Base-by-base conservation (phyloP, 2,113 vertebrate genomes). In the Orthonyx spaldingii region DNA sequence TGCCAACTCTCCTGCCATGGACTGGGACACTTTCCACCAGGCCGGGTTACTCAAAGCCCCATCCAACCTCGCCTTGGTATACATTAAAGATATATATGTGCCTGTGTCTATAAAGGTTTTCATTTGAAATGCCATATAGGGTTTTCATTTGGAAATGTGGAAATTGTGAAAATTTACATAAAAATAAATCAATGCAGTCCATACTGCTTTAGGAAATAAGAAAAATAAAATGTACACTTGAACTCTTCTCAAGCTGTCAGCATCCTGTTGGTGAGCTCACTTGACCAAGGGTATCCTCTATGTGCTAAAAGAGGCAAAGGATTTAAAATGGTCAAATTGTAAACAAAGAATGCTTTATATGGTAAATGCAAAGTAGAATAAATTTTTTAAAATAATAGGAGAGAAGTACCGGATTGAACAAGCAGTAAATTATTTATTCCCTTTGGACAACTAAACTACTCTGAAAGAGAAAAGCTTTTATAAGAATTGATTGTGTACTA, bases 391-490 rank as follows among this genome's bases (percentile, higher is more conserved):
- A 97, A 96, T 97, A 97, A 96, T 94, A 94, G 90, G 63, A 90
- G 72, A 95, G 94, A 97, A 97, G 81, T 93, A 91, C 92, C 65
- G 87, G 81, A 82, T 96, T 97, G 96, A 97, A 96, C 90, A 94
- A 96, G 95, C 81, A 84, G 94, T 98, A 97, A 97, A 97, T 98
- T 97, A 98, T 97, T 97, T 97, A 97, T 97, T 97, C 93, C 95
- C 95, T 84, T 94, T 96, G 95, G 97, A 98, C 96, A 97, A 80
- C 94, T 96, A 97, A 96, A 96, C 92, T 96, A 82, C 69, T 76
- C 90, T 77, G 93, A 96, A 98, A 96, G 94, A 94, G 96, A 96
- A 96, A 96, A 92, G 90, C 95, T 95, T 91, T 84, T 97, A 96
- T 97, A 96, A 96, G 95, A 98, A 97, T 98, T 98, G 97, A 97